Conservation (phyloP, 2,888 invertebrate genomes). For the Hipparchia semele region DNA sequence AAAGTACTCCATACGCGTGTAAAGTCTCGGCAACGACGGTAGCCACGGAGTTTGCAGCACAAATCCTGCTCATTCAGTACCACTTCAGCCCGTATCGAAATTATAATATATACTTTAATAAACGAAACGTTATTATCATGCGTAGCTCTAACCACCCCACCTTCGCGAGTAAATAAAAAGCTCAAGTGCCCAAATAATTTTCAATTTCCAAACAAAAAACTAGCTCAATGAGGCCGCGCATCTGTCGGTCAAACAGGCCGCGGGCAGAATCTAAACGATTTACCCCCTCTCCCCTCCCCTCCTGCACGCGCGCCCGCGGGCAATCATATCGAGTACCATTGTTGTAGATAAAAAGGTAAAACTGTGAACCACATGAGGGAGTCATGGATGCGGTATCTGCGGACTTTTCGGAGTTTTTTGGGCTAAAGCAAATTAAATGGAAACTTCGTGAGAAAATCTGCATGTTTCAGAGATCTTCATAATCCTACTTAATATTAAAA, state of each 20-base stretch:
- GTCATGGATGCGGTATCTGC: conserved; percentile 23
- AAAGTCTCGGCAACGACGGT: no score
- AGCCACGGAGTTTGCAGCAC: no score
- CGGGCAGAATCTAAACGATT: conserved; percentile 43
- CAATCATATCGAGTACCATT: conserved; percentile 73
- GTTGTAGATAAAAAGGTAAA: conserved; percentile 73
- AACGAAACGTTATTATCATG: conserved; percentile 11
- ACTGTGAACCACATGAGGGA: conserved; percentile 37
- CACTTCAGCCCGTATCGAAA: no score
- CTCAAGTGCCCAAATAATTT: conserved; percentile 48
- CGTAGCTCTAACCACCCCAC: conserved; percentile 27
- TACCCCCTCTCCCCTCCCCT: conserved; percentile 42
- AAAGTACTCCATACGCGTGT: no score
- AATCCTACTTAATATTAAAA: no score
- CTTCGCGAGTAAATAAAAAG: conserved; percentile 27
- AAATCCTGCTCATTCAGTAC: no score
- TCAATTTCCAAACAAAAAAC: conserved; percentile 49
- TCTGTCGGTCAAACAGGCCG: conserved; percentile 49
- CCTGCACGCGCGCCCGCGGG: conserved; percentile 48
- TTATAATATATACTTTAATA: not conserved
- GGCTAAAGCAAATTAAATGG: no score
- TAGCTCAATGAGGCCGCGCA: conserved; percentile 47
- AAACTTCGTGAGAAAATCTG: no score
- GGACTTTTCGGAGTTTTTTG: not conserved
- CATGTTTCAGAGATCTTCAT: no score